A percentile compares a stretch with the other conserved stretches of the same genome.
Conservation (phyloP, 2,888 invertebrate species). For the Leptinotarsa haldemani region DNA sequence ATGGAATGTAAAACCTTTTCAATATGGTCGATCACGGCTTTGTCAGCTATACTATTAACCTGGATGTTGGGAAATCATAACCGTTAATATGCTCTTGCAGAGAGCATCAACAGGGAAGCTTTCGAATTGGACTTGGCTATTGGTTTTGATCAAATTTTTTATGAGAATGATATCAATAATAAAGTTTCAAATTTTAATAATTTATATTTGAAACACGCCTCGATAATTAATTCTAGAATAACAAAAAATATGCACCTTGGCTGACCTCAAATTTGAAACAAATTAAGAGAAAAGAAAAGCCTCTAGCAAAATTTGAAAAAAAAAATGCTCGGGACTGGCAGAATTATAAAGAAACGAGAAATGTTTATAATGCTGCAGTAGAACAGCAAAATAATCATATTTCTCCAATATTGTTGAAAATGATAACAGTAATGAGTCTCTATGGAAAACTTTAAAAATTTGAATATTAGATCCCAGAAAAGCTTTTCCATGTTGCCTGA, state of each 20-base stretch:
- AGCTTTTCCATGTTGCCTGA: not conserved
- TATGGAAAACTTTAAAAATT: conserved; percentile 13
- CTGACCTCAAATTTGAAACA: conserved; percentile 14
- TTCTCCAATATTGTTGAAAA: not conserved
- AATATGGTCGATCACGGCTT: not conserved
- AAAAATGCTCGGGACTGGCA: not conserved
- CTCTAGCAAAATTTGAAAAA: not conserved
- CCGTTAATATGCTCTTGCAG: not conserved
- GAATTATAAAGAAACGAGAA: conserved; percentile 1
- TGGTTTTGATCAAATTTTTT: not conserved
- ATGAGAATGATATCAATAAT: not conserved
- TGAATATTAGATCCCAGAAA: not conserved
- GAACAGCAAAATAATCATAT: conserved; percentile 9
- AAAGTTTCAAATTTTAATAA: not conserved
- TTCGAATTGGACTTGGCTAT: not conserved
- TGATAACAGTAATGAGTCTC: not conserved
- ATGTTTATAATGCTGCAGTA: not conserved
- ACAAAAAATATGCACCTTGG: conserved; percentile 19
- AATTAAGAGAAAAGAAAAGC: conserved; percentile 10
- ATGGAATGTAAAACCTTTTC: no score
- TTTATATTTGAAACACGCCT: not conserved
- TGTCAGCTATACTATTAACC: not conserved
- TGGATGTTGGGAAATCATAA: not conserved
- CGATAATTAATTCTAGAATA: conserved; percentile 8
- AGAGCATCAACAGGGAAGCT: not conserved